Conservation (phyloP, 2,888 invertebrate genomes). For the Cephus pulcher region DNA sequence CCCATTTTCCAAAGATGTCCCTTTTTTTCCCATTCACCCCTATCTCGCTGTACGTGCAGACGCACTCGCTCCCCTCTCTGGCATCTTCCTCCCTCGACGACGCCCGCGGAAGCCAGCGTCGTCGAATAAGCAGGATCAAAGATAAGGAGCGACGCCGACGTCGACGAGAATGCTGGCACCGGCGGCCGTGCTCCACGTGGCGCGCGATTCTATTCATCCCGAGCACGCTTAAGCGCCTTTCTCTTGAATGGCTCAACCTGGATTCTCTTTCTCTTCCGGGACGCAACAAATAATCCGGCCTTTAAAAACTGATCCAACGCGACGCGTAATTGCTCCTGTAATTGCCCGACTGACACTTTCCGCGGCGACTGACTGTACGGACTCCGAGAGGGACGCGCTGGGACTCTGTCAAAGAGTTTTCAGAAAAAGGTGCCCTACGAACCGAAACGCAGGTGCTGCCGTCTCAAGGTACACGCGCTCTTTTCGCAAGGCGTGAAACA, state of each 20-base stretch:
- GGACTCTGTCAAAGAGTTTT: neutral
- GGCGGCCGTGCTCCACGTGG: neutral
- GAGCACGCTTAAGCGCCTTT: neutral
- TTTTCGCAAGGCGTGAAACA: conserved; percentile 50
- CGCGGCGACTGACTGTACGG: neutral
- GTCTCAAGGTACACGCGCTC: neutral
- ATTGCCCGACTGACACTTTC: neutral
- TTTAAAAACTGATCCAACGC: neutral
- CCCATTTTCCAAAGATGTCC: neutral
- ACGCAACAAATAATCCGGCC: neutral
- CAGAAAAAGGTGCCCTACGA: neutral
- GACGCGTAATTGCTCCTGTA: neutral
- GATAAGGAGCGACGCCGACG: conserved; percentile 7
- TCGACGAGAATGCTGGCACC: conserved; percentile 13
- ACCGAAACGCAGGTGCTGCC: neutral
- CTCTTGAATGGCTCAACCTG: neutral
- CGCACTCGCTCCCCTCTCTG: neutral
- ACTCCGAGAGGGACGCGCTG: neutral
- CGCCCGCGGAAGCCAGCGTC: neutral
- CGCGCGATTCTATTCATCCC: neutral
- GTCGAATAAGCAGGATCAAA: conserved; percentile 1
- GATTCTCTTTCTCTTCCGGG: neutral
- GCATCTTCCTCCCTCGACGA: neutral
- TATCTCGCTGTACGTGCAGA: too few relatives aligned
- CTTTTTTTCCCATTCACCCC: too few relatives aligned